These are phyloP conservation scores for Hippopotamyrus pictus DNA, from an alignment of 2,797 vertebrate genomes.

Conservation along the genomic window DNA sequence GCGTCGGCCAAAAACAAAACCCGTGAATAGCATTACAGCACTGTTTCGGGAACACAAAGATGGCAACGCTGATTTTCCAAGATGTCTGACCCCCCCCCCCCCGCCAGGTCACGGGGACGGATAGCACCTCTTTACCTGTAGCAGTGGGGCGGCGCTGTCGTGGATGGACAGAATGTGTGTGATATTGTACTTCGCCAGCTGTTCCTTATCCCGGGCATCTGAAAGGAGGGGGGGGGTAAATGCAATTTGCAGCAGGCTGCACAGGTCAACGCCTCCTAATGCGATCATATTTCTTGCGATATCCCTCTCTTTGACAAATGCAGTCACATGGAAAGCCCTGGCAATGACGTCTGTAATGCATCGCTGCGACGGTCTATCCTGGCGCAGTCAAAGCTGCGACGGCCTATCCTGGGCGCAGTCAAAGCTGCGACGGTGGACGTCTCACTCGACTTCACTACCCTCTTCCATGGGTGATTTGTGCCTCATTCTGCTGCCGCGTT, in stretches of 20 bases:
- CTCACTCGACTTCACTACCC: not conserved
- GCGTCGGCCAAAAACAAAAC: not conserved
- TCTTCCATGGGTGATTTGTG: not conserved
- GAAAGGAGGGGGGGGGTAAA: slow-evolving; percentile 12
- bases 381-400: not conserved
- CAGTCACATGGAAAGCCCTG: not conserved
- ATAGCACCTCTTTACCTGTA: slow-evolving; percentile 72
- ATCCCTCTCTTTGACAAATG: not conserved
- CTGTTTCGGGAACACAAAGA: not conserved
- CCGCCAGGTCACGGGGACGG: not conserved
- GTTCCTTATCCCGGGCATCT: slow-evolving; percentile 86
- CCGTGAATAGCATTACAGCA: not conserved
- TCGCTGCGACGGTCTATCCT: too few relatives aligned
- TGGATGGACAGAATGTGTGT: slow-evolving; percentile 85
- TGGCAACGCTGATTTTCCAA: not conserved
- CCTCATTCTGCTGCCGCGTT: not conserved
- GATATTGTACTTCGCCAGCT: slow-evolving; percentile 83
- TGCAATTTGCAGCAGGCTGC: not conserved
- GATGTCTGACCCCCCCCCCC: not conserved
- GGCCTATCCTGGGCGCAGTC: not conserved
- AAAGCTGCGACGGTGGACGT: not conserved
- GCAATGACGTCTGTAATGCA: not conserved
- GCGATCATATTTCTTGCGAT: not conserved
- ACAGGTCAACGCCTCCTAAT: not conserved
- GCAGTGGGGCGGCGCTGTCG: slow-evolving; percentile 81